Evolutionary conservation across 2,888 invertebrate genomes (phyloP).

Genomic region (Idaea dimidiata): DNA sequence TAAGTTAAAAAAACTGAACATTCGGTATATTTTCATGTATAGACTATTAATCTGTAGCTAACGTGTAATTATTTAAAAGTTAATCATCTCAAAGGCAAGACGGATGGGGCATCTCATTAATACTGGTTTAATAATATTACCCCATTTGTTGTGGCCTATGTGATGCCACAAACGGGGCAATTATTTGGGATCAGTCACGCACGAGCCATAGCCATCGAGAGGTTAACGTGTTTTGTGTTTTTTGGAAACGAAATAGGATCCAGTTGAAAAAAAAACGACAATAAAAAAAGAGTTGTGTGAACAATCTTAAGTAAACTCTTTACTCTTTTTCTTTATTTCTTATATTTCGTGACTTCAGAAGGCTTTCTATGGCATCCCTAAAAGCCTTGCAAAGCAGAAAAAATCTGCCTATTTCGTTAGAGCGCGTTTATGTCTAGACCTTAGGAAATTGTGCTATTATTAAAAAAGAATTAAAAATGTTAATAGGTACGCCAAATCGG

Average conservation of each 20-base stretch:
- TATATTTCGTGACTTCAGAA: too few relatives aligned
- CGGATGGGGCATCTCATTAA: conserved; percentile 42
- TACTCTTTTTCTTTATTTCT: not conserved
- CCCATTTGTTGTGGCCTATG: not conserved
- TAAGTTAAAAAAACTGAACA: too few relatives aligned
- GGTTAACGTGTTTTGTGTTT: not conserved
- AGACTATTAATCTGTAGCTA: not conserved
- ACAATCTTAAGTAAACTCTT: not conserved
- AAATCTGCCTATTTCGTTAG: too few relatives aligned
- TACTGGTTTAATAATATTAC: conserved; percentile 40
- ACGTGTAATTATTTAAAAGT: conserved; percentile 12
- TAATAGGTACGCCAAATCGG: too few relatives aligned
- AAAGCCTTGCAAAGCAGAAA: too few relatives aligned
- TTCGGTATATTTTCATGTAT: too few relatives aligned
- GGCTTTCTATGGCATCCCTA: too few relatives aligned
- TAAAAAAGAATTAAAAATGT: too few relatives aligned
- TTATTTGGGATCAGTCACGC: conserved; percentile 61
- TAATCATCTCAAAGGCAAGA: conserved; percentile 11
- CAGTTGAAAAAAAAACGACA: not conserved
- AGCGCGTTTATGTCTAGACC: too few relatives aligned
- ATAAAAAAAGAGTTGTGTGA: conserved; percentile 10
- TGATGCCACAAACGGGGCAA: conserved; percentile 25
- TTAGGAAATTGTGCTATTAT: too few relatives aligned
- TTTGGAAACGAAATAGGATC: conserved; percentile 7
- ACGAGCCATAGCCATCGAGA: conserved; percentile 28